Conservation (phyloP, 2,888 invertebrate species). For the Axea sp. region DNA sequence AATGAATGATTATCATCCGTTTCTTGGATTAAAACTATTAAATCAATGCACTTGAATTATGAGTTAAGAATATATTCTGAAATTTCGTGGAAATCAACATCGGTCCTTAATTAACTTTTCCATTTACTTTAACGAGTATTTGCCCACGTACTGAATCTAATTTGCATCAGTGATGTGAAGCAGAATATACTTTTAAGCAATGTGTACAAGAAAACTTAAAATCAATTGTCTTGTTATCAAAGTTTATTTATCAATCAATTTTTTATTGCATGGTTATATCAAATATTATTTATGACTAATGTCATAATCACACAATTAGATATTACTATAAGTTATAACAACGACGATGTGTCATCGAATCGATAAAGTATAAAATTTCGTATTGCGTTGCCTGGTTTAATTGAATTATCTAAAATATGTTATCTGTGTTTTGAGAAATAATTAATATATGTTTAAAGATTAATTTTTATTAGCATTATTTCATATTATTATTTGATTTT, state of each 20-base stretch:
- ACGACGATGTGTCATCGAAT: too few relatives aligned
- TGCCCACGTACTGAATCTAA: conserved; percentile 32
- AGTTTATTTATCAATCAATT: conserved; percentile 7
- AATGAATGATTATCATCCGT: conserved; percentile 4
- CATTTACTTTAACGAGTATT: conserved; percentile 43
- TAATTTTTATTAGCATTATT: too few relatives aligned
- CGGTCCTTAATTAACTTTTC: conserved; percentile 43
- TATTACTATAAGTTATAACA: too few relatives aligned
- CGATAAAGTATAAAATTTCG: too few relatives aligned
- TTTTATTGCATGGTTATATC: too few relatives aligned
- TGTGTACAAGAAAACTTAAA: conserved; percentile 6
- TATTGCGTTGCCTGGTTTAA: too few relatives aligned
- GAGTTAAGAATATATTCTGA: conserved; percentile 25
- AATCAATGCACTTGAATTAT: conserved; percentile 17
- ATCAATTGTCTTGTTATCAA: conserved; percentile 6
- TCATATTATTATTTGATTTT: too few relatives aligned
- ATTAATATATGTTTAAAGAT: too few relatives aligned
- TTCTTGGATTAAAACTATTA: conserved; percentile 9
- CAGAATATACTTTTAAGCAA: conserved; percentile 3
- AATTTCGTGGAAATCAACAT: conserved; percentile 26
- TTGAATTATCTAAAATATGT: too few relatives aligned
- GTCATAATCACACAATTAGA: too few relatives aligned
- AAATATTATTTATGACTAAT: too few relatives aligned
- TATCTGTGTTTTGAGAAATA: too few relatives aligned
- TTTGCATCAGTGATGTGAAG: conserved; percentile 30